Evolutionary conservation across 2,888 invertebrate species (phyloP).

Genomic region (Melieria crassipennis): DNA sequence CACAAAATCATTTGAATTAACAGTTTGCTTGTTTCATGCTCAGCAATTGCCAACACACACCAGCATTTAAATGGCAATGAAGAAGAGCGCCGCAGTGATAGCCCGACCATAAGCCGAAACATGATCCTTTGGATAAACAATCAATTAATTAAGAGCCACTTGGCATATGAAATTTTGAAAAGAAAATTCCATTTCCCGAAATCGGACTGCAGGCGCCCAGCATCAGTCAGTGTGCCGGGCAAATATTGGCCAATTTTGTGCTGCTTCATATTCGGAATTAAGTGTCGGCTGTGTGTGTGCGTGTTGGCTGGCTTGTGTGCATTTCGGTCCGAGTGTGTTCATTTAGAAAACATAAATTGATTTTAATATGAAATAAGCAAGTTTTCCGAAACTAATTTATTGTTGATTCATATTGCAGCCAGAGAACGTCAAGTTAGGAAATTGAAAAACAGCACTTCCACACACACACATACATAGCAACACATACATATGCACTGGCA

Average conservation of each 20-base stretch:
- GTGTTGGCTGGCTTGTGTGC: not conserved
- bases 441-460: not conserved
- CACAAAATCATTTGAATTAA: too few species aligned
- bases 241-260: constrained; percentile 1
- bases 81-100: too few species aligned
- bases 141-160: constrained; percentile 17
- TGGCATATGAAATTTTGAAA: constrained; percentile 4
- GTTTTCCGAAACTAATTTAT: constrained; percentile 31
- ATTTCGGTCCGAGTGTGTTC: constrained; percentile 2
- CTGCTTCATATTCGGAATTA: not conserved
- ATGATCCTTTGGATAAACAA: constrained; percentile 2
- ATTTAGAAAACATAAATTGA: constrained; percentile 38
- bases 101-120: too few species aligned
- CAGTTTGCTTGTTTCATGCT: too few species aligned
- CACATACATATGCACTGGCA: not conserved
- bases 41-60: too few species aligned
- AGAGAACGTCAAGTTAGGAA: not conserved
- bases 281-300: not conserved
- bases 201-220: too few species aligned
- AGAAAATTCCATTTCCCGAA: not conserved
- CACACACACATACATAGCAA: not conserved
- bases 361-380: constrained; percentile 31
- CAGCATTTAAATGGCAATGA: too few species aligned
- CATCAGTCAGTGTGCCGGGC: not conserved
- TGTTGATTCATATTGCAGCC: constrained; percentile 18